phyloP scores from a whole-genome alignment of 2,888 invertebrate genomes.

The Aphidius colemani region DNA sequence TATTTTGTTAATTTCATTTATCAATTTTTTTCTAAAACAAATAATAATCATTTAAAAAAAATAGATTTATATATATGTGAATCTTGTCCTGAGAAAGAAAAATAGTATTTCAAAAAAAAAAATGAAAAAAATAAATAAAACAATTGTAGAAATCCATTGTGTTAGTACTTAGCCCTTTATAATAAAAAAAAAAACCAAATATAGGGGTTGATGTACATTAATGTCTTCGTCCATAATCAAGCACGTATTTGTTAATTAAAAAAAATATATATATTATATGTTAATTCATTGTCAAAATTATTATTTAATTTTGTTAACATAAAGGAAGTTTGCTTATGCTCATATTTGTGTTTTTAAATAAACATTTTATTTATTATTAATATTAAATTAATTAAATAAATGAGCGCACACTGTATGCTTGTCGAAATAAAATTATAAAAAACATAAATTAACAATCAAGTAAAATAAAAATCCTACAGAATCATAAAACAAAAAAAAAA shows the following conservation, averaged over 20 bases:
- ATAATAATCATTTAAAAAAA: no score
- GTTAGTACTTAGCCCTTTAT: slow-evolving; percentile 5
- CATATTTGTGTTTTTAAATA: not conserved
- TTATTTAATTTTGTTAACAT: not conserved
- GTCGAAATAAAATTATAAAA: no score
- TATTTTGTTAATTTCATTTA: no score
- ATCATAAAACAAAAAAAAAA: not conserved
- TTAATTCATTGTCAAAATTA: slow-evolving; percentile 1
- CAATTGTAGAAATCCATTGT: not conserved
- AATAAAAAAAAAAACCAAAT: no score
- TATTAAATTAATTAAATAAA: not conserved
- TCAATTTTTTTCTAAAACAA: no score
- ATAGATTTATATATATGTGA: slow-evolving; percentile 15
- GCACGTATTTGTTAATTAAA: slow-evolving; percentile 3
- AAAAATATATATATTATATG: no score
- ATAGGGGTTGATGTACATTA: slow-evolving; percentile 16
- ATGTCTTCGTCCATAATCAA: slow-evolving; percentile 23
- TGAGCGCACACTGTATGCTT: not conserved
- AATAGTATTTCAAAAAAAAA: not conserved
- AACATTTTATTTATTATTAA: slow-evolving; percentile 14
- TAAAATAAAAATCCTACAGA: slow-evolving; percentile 12
- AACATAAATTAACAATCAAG: not conserved
- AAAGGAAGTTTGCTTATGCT: not conserved
- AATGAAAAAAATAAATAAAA: not conserved
- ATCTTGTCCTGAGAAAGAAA: not conserved